These are phyloP conservation scores for Scaptomyza flava DNA, from an alignment of 2,888 invertebrate species.

Conservation along the genomic window DNA sequence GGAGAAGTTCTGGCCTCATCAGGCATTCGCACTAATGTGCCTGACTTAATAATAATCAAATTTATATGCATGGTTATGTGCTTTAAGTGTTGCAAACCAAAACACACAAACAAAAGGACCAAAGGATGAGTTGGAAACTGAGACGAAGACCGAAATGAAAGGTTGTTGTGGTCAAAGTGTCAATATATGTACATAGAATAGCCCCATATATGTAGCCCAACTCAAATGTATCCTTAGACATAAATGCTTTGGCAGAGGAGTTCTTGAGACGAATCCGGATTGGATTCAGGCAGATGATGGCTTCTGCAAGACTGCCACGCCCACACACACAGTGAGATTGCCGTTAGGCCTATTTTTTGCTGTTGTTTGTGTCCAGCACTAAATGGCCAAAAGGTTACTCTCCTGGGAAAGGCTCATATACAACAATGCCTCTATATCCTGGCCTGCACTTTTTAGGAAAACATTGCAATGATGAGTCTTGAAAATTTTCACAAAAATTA, in stretches of 20 bases:
- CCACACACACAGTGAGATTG: conserved; percentile 19
- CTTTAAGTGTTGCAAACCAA: conserved; percentile 66
- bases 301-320: conserved; percentile 36
- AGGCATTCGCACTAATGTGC: conserved; percentile 79
- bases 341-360: conserved; percentile 57
- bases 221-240: conserved; percentile 48
- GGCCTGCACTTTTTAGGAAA: conserved; percentile 21
- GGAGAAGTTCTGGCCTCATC: conserved; percentile 47
- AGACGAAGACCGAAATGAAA: conserved; percentile 13
- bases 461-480: conserved; percentile 75
- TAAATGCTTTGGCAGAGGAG: conserved; percentile 15
- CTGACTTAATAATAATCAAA: conserved; percentile 83
- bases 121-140: conserved; percentile 12
- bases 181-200: conserved; percentile 44
- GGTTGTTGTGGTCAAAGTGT: conserved; percentile 55
- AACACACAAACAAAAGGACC: conserved; percentile 18
- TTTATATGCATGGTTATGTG: conserved; percentile 84
- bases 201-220: conserved; percentile 44
- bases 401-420: conserved; percentile 61
- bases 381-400: conserved; percentile 82
- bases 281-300: background rate
- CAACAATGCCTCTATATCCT: conserved; percentile 22
- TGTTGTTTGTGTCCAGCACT: conserved; percentile 65
- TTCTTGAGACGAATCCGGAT: conserved; percentile 28
- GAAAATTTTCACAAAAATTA: conserved; percentile 77